Base-by-base conservation (phyloP, 2,888 invertebrate genomes). In the Drosophila falleni region DNA sequence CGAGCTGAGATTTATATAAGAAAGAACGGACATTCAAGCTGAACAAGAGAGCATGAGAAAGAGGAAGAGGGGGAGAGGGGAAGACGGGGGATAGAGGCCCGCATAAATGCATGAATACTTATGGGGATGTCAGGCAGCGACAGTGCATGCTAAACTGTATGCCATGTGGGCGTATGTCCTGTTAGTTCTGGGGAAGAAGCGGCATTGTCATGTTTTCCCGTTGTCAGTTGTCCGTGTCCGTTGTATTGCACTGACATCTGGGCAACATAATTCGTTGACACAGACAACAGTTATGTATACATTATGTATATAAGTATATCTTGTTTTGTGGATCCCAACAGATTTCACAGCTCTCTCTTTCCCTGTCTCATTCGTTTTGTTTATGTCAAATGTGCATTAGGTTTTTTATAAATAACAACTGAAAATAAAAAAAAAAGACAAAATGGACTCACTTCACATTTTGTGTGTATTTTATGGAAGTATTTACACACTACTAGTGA, bases 51-150 rank as follows among this genome's bases (percentile, higher is more conserved):
- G 5, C 3, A 8, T 8, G 1, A 19, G 6, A n/a, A 10, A 9
- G 37, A 9, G 19, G 1, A 26, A 5, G 16, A 9, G 10, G 1
- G 41, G 3, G 37, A 19, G 6, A 0, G 11, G 6, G 1, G 31
- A 10, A 11, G 23, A 5, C 1, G n/a, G 6, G 41, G 31, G 31
- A 31, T 13, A 37, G 26, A n/a, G 0, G 23, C 75, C 80, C 74
- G 74, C 74, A 81, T 71, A 81, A 78, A 78, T 78, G 81, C 80
- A 83, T 83, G 85, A 84, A 81, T 81, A 81, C 85, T 81, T 83
- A 84, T 55, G 49, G 53, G 37, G 13, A 55, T 44, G 35, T 23
- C 67, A 49, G 49, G 50, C 72, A 78, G 72, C 68, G 70, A 70
- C 69, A 83, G 78, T 83, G 84, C 75, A 78, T 81, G 64, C 62